Percentiles rank a stretch among this genome's conserved stretches.
These are phyloP conservation scores for Microcebus griseorufus DNA, from an alignment of 2,113 vertebrate genomes.

Conservation along the genomic window DNA sequence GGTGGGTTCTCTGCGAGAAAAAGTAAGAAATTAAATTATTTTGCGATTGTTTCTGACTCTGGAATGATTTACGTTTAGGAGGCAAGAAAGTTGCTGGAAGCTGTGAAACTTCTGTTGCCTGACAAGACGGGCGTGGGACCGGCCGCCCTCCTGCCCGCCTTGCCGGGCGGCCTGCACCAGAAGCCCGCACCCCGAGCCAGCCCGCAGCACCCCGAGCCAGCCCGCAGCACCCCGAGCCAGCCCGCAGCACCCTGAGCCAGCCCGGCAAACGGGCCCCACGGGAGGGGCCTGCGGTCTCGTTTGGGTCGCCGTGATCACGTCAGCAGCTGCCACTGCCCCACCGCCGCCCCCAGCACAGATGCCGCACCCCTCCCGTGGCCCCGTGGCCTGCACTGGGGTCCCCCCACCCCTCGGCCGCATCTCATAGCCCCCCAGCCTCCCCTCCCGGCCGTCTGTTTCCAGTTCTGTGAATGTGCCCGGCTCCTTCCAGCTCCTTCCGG, in stretches of 20 bases:
- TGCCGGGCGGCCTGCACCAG: too few relatives aligned
- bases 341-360: not conserved
- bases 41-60: not conserved
- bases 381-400: not conserved
- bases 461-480: not conserved
- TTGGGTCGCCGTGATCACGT: not conserved
- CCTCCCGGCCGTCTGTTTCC: not conserved
- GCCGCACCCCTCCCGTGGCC: not conserved
- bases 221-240: not conserved
- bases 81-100: not conserved
- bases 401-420: not conserved
- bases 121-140: rapidly evolving
- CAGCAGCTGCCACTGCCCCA: not conserved
- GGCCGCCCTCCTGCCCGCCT: rapidly evolving
- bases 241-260: not conserved
- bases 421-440: not conserved
- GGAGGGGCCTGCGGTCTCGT: not conserved
- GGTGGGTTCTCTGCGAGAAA: not conserved
- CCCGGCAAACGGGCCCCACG: not conserved
- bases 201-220: not conserved
- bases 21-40: not conserved
- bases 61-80: not conserved
- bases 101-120: not conserved
- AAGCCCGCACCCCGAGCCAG: not conserved
- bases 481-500: too few relatives aligned